Evolutionary conservation across 2,113 vertebrate species (phyloP).

Genomic region (Indicator maculatus): DNA sequence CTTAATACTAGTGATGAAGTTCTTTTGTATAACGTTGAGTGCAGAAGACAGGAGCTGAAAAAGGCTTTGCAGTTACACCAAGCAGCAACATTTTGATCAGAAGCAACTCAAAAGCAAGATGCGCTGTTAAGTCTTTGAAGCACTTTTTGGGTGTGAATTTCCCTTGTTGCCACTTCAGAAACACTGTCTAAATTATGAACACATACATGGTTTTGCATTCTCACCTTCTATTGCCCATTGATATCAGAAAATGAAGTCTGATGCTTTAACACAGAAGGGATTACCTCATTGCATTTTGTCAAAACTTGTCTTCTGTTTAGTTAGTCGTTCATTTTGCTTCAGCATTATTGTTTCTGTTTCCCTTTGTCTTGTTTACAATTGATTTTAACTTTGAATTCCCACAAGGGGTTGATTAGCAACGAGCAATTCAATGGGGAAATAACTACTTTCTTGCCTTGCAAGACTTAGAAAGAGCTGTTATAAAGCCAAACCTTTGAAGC

Average conservation of each 20-base stretch:
- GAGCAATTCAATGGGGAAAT: not conserved
- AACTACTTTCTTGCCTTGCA: not conserved
- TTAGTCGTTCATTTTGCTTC: not conserved
- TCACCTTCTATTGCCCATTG: not conserved
- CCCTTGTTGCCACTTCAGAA: not conserved
- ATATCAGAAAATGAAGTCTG: not conserved
- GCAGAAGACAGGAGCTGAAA: not conserved
- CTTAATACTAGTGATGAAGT: not conserved
- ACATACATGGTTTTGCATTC: not conserved
- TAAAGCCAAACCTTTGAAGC: not conserved
- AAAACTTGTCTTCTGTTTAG: not conserved
- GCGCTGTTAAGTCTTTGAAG: not conserved
- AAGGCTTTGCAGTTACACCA: not conserved
- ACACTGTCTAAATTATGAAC: not conserved
- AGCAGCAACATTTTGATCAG: not conserved
- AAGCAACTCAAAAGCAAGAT: not conserved
- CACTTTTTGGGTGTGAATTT: not conserved
- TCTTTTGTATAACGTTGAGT: not conserved
- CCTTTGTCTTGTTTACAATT: not conserved
- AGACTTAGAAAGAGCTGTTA: not conserved
- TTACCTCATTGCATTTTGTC: not conserved
- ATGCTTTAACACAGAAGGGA: not conserved
- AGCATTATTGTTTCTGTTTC: not conserved
- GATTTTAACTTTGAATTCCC: not conserved
- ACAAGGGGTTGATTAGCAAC: not conserved